Conservation (phyloP, 2,113 vertebrate species). For the Pseudorhombus dupliciocellatus region DNA sequence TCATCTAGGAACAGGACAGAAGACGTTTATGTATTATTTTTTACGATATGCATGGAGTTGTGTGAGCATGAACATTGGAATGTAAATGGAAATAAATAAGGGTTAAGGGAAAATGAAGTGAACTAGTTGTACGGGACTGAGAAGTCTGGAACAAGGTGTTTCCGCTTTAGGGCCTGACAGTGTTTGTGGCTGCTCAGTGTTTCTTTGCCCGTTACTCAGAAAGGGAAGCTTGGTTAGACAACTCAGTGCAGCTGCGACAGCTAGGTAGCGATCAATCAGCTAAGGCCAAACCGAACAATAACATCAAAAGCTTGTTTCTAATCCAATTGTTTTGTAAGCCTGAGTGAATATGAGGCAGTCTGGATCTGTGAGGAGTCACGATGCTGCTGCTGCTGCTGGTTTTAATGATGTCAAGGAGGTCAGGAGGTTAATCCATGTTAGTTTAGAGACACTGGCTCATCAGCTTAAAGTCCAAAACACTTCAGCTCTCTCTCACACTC, state of each 20-base stretch:
- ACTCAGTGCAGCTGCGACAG: no score
- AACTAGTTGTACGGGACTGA: conserved; percentile 25
- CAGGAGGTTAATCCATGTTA: conserved; percentile 22
- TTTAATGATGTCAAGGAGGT: conserved; percentile 10
- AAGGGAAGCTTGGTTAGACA: no score
- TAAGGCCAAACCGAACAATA: no score
- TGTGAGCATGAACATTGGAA: conserved; percentile 22
- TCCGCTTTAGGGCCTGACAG: conserved; percentile 3
- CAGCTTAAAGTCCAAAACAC: not conserved
- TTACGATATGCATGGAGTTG: conserved; percentile 17
- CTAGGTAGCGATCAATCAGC: no score
- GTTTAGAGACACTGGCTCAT: conserved; percentile 14
- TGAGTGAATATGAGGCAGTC: not conserved
- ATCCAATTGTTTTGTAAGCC: not conserved
- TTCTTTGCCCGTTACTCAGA: no score
- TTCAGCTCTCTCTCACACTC: not conserved
- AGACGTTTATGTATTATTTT: conserved; percentile 12
- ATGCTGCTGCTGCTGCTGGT: no score
- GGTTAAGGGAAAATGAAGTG: conserved; percentile 13
- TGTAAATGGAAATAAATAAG: conserved; percentile 41
- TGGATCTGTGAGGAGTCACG: no score
- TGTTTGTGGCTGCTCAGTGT: no score
- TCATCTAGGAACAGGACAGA: conserved; percentile 75
- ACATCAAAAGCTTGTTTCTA: no score
- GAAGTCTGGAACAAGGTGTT: conserved; percentile 38